These are phyloP conservation scores for Coendou prehensilis DNA, from an alignment of 2,797 vertebrate genomes.

Conservation along the genomic window DNA sequence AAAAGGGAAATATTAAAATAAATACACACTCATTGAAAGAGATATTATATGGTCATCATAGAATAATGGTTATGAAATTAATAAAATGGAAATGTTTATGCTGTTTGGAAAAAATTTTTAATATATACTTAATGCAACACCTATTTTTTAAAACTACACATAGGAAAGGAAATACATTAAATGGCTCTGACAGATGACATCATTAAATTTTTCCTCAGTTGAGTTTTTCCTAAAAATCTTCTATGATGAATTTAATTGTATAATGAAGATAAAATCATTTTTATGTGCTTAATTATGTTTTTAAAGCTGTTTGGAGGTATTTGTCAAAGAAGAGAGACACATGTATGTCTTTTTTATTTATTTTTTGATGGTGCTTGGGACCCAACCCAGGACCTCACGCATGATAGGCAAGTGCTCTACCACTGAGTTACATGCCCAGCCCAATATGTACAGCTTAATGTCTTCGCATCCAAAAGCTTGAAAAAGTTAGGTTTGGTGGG, in stretches of 20 bases:
- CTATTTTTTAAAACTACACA: not conserved
- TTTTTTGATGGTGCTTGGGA: no score
- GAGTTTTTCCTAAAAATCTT: conserved; percentile 9
- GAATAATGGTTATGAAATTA: not conserved
- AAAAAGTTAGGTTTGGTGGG: accelerated
- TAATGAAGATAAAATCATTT: conserved; percentile 9
- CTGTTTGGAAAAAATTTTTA: not conserved
- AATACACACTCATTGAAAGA: not conserved
- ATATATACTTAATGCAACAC: not conserved
- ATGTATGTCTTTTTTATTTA: not conserved
- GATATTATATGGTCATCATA: not conserved
- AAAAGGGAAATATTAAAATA: not conserved
- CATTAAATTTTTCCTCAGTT: not conserved
- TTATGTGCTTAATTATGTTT: not conserved
- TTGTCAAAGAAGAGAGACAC: not conserved
- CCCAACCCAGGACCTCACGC: not conserved
- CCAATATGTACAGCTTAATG: not conserved
- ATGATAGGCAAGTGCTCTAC: not conserved
- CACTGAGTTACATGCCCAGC: not conserved
- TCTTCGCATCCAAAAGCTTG: not conserved
- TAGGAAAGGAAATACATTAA: conserved; percentile 23
- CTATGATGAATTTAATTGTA: not conserved
- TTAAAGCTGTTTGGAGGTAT: not conserved
- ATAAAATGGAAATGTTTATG: conserved; percentile 10
- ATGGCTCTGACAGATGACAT: not conserved